These are phyloP conservation scores for Momotus momota DNA, from an alignment of 2,797 vertebrate species.

Conservation along the genomic window DNA sequence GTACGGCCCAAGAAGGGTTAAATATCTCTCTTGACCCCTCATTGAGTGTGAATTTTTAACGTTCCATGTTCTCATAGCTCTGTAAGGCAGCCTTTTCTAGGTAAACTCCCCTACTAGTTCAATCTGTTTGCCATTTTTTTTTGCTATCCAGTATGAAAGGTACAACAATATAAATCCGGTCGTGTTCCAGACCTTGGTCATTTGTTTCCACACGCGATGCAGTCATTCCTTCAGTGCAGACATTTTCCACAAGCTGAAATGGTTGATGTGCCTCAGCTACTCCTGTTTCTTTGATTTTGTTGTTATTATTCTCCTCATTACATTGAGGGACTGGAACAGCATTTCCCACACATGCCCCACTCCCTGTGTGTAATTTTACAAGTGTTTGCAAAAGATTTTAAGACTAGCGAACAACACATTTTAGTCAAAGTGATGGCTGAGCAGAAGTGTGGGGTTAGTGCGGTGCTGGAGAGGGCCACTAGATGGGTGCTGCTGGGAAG, in stretches of 20 bases:
- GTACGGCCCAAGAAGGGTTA: background rate
- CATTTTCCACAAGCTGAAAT: background rate
- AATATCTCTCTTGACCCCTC: constrained; percentile 9
- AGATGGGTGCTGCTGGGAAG: background rate
- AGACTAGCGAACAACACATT: background rate
- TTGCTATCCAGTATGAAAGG: background rate
- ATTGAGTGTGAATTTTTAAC: background rate
- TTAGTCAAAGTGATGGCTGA: background rate
- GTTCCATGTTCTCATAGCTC: background rate
- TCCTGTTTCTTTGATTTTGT: background rate
- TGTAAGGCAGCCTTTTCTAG: background rate
- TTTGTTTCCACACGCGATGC: background rate
- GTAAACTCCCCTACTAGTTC: background rate
- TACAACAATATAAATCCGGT: background rate
- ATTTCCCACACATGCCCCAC: background rate
- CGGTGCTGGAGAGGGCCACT: background rate
- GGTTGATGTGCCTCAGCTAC: background rate
- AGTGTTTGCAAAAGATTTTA: background rate
- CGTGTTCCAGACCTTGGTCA: background rate
- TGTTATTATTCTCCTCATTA: background rate
- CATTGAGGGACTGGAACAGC: background rate
- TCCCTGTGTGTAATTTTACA: background rate
- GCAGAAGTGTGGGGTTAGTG: background rate
- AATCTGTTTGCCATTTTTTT: background rate
- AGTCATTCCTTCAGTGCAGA: background rate